Conservation (phyloP, 2,888 invertebrate genomes). For the Nasonovia ribisnigri region DNA sequence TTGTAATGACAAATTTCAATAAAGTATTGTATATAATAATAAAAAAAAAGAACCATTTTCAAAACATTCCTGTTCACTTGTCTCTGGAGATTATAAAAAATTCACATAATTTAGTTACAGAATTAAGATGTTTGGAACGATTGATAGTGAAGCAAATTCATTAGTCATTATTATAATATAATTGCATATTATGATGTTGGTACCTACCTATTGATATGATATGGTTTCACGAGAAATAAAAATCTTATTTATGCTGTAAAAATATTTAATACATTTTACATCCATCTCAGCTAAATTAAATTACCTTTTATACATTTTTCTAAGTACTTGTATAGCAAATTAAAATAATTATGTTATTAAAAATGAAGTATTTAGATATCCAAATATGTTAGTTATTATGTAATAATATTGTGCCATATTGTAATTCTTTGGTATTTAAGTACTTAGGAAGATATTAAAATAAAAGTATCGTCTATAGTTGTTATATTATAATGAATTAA, state of each 20-base stretch:
- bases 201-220: too few relatives aligned
- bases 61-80: background rate
- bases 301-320: background rate
- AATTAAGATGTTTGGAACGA: background rate
- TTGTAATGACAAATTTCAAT: background rate
- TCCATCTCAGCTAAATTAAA: background rate
- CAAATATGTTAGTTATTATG: background rate
- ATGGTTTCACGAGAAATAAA: background rate
- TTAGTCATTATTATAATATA: background rate
- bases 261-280: background rate
- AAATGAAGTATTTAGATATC: background rate
- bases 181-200: too few relatives aligned
- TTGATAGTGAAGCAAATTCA: background rate
- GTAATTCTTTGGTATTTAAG: background rate
- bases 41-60: background rate
- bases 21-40: background rate
- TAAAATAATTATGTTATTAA: background rate
- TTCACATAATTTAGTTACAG: background rate
- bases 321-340: background rate
- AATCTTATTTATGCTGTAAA: background rate
- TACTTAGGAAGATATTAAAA: background rate
- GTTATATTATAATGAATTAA: background rate
- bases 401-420: too few relatives aligned
- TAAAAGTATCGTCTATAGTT: background rate
- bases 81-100: background rate